Base-by-base conservation (phyloP, 2,113 vertebrate species). In the Conger conger region DNA sequence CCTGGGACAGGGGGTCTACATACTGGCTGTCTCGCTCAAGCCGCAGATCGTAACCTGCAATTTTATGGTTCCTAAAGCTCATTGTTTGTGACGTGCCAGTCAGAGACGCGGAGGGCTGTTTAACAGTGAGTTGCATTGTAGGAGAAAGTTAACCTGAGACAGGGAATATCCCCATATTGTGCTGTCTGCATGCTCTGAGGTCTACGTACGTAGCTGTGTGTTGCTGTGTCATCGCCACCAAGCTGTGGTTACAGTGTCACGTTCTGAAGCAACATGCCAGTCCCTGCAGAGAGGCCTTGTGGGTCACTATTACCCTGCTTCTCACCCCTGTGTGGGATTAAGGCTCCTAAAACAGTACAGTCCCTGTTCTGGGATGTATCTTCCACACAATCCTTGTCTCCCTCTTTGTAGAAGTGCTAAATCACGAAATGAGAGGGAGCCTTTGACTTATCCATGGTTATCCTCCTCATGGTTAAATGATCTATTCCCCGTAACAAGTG, bases 1-100 rank as follows among this genome's bases (percentile, higher is more conserved):
- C 83, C 23, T 23, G 78, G 76, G 40, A 86, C 27, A 33, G 1
- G 16, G n/a, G 35, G 23, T 81, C 42, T 83, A 68, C 83, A 38
- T 60, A 38, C 1, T 86, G 76, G 82, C 42, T 76, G 13, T 30
- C 15, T 86, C 81, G 80, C 86, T 84, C 82, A 82, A 87, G 83
- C 82, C 40, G 73, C 45, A 83, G 13, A 60, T 68, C n/a, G 82
- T 38, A 73, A 20, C 79, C 54, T 13, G 81, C 36, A 76, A 79
- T 8, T 35, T 33, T 60, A 35, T 38, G 7, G 78, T 81, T 84
- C 87, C 82, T 79, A 57, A 87, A 88, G 76, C 38, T 50, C 42
- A 30, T 79, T 57, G 53, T 36, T 63, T 36, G 36, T 68, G 18
- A 53, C 60, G 63, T 82, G 76, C 23, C 7, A 38, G 9, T 45